Percentiles rank a stretch among this genome's conserved stretches.
These are phyloP conservation scores for Alviniconcha marisindica DNA, from an alignment of 1,140 invertebrate species.

Conservation along the genomic window DNA sequence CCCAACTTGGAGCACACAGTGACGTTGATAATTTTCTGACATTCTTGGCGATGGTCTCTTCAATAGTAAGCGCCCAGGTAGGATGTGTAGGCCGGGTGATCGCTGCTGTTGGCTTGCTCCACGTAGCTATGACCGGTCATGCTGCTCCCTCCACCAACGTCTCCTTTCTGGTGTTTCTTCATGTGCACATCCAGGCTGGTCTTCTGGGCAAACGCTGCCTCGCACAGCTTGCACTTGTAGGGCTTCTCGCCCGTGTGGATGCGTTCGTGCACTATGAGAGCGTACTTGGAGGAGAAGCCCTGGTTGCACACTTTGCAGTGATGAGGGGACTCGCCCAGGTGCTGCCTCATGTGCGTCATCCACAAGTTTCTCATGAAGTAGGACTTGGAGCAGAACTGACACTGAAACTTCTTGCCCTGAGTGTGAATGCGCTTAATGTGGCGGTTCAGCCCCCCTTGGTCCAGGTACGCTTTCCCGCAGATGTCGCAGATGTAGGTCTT, in stretches of 20 bases:
- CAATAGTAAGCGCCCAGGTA: too few relatives aligned
- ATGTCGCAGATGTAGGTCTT: not conserved
- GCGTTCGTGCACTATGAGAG: not conserved
- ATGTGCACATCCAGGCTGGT: slow-evolving; percentile 27
- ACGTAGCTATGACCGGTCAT: not conserved
- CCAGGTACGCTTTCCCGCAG: not conserved
- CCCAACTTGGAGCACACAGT: too few relatives aligned
- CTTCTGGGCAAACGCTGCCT: slow-evolving; percentile 18
- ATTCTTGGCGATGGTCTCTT: too few relatives aligned
- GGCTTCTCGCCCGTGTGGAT: slow-evolving; percentile 39
- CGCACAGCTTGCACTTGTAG: slow-evolving; percentile 26
- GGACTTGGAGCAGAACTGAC: not conserved
- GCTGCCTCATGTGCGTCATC: not conserved
- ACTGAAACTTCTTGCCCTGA: not conserved
- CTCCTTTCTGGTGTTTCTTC: slow-evolving; percentile 19
- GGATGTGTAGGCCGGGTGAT: too few relatives aligned
- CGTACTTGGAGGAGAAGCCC: not conserved
- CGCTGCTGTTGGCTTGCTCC: too few relatives aligned
- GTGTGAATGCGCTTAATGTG: not conserved
- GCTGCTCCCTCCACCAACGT: not conserved
- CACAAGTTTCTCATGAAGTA: not conserved
- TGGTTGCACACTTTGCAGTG: slow-evolving; percentile 18
- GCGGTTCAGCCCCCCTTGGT: not conserved
- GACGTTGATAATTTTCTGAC: too few relatives aligned
- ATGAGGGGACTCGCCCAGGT: not conserved